Conservation (phyloP, 2,113 vertebrate genomes). For the Archocentrus centrarchus region DNA sequence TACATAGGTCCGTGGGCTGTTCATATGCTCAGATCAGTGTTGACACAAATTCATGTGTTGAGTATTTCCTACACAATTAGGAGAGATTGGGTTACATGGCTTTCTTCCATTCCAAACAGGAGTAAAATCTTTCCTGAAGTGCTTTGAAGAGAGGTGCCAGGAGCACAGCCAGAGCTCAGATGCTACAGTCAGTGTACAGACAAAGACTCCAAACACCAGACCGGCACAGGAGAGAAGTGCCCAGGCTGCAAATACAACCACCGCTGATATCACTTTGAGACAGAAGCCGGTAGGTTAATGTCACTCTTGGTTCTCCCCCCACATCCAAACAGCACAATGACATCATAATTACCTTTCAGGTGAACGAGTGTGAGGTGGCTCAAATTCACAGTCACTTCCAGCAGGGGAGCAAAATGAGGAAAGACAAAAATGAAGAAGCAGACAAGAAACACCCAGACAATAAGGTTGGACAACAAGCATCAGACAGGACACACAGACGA, state of each 20-base stretch:
- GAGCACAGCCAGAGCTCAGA: constrained; percentile 81
- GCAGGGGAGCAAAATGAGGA: constrained; percentile 85
- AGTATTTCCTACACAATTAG: background rate
- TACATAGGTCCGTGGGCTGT: too few species aligned
- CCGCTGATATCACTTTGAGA: constrained; percentile 84
- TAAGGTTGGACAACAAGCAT: constrained; percentile 60
- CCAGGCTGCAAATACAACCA: constrained; percentile 82
- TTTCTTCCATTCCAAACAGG: constrained; percentile 51
- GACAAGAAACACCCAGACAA: constrained; percentile 64
- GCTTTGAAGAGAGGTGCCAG: constrained; percentile 90
- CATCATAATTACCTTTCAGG: constrained; percentile 73
- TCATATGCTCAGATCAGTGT: background rate
- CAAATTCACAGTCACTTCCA: constrained; percentile 89
- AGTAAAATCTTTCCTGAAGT: constrained; percentile 93
- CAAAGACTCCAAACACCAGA: constrained; percentile 84
- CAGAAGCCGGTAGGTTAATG: constrained; percentile 86
- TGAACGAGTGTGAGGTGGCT: constrained; percentile 91
- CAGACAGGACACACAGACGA: background rate
- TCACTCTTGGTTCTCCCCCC: rapidly evolving
- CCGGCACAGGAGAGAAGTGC: constrained; percentile 87
- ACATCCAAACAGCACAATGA: rapidly evolving
- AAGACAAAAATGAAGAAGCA: constrained; percentile 73
- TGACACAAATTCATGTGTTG: rapidly evolving
- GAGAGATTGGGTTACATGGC: background rate
- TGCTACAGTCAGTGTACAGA: constrained; percentile 40